Base-by-base conservation (phyloP, 2,113 vertebrate species). In the Mohoua ochrocephala region DNA sequence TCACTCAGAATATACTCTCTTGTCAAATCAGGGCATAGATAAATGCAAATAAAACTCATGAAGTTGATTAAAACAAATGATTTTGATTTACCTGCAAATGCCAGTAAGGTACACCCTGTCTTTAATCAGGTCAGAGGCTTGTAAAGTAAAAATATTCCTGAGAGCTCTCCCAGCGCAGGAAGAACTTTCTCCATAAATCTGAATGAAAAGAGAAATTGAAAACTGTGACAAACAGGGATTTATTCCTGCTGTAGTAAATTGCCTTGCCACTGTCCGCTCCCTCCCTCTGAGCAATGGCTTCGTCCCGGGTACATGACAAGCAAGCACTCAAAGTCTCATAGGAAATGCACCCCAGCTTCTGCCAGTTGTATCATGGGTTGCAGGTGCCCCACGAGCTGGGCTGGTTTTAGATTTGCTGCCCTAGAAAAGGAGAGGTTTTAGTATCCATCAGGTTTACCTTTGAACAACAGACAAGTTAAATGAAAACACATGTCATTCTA, bases 171-270 rank as follows among this genome's bases (percentile, higher is more conserved):
- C 99, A 52, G 99, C 99, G 90, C 99, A 99, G 6, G 99, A 98
- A 70, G 98, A 98, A 97, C 98, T 99, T 98, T 99, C 99, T 78
- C 98, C 99, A 95, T 99, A 99, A 93, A 99, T 98, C 99, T 99
- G 98, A 89, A 86, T 28, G 50, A 94, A 93, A 95, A 98, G 74
- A 95, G 57, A 96, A 96, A 96, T 88, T 73, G 78, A 85, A 84
- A 89, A 92, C 18, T 67, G 71, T 92, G 64, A 89, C 79, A 91
- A 93, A 93, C 45, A 49, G 28, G 49, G 37, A 92, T 80, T 92
- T 90, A 88, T 65, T 94, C 63, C 37, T 53, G 42, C 26, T 87
- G 59, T 15, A 73, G 41, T 68, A 85, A 86, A 90, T 57, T 86
- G 45, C 42, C 33, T 80, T 54, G 30, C 23, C 49, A 45, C 33